phyloP scores from a whole-genome alignment of 2,113 vertebrate species.

The Vidua macroura region DNA sequence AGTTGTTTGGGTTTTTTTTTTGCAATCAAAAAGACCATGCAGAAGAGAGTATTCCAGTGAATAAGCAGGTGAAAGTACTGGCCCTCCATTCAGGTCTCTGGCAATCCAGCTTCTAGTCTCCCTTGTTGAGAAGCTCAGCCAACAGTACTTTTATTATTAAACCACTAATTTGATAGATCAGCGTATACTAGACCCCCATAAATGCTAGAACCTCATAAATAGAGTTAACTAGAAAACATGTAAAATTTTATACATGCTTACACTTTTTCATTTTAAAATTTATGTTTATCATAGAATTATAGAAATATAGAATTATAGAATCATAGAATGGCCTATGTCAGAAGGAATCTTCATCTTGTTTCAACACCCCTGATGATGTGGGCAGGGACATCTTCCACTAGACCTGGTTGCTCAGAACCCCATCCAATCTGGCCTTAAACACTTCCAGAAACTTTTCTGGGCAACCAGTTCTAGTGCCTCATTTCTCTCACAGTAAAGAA shows the following conservation, averaged over 20 bases:
- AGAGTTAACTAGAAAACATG: background rate
- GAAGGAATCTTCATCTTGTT: background rate
- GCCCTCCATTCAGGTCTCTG: background rate
- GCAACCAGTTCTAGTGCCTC: fast-evolving
- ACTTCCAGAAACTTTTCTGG: background rate
- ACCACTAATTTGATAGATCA: background rate
- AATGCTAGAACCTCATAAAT: background rate
- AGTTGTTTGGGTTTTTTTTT: background rate
- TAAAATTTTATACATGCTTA: background rate
- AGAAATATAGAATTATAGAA: background rate
- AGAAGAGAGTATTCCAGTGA: background rate
- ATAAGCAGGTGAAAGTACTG: background rate
- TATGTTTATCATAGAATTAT: background rate
- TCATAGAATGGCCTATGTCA: background rate
- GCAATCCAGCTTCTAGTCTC: background rate
- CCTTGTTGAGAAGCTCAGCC: background rate
- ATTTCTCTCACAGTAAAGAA: background rate
- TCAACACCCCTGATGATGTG: background rate
- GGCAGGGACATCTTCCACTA: background rate
- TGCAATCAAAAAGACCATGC: background rate
- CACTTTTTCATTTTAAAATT: background rate
- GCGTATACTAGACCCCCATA: background rate
- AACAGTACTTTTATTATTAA: background rate
- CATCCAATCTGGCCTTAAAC: background rate
- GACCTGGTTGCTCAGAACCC: background rate